Base-by-base conservation (phyloP, 2,797 vertebrate species). In the Petrocephalus sullivani region DNA sequence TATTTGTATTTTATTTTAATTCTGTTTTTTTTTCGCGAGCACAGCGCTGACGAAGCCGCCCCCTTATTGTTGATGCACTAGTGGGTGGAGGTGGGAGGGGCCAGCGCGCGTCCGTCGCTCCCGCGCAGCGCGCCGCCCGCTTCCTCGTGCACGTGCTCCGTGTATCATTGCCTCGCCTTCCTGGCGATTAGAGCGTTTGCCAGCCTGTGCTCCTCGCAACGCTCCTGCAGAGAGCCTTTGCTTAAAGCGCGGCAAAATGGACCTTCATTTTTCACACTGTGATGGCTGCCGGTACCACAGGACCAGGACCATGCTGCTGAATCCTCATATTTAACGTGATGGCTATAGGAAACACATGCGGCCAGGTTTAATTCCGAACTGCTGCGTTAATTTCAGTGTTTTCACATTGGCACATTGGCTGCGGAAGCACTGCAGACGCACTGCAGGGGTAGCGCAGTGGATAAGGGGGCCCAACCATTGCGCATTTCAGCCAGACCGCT, bases 391-490 rank as follows among this genome's bases (percentile, higher is more conserved):
- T 78, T 78, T n/a, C 37, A 78, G 16, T 78, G 71, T 46, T 78
- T 46, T 78, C 71, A 46, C 41, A 46, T 16, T 78, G 71, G n/a
- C 16, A n/a, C 71, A 28, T 28, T 28, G 28, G 19, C 61, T 61
- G 84, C 87, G 88, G 87, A 84, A 60, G 64, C 61, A 6, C 56
- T 86, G 71, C 71, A 41, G 71, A 78, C 37, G 71, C 71, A 78
- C 84, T 61, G 84, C 87, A 89, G 87, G 88, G 87, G 46, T 4
- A 89, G 16, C 56, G 3, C 51, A 88, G 67, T 88, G 90, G 49
- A 89, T 89, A 88, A 88, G 85, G 89, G 90, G 67, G 9, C 14
- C 6, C 57, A 88, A 87, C 71, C 71, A 78, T 78, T 78, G 71
- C 33, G 71, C 16, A 41, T 46, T 78, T 46, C 7, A 78, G 28